Evolutionary conservation across 92 coral and sea anemone genomes (phyloP).

Genomic region (Porites cylindrica): DNA sequence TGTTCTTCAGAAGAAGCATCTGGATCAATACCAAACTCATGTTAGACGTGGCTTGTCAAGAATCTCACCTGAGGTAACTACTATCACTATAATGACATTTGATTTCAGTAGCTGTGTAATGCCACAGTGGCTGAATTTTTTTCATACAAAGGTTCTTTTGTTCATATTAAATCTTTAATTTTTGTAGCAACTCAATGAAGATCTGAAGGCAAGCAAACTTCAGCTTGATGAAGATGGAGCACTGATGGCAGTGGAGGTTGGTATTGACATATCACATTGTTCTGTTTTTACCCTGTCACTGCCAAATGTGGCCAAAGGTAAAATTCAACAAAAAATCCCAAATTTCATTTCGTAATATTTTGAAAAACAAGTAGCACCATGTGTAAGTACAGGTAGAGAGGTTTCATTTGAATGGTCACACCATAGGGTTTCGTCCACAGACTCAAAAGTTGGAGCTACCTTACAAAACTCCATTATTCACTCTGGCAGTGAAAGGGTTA

Average conservation of each 20-base stretch:
- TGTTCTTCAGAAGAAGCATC: constrained; percentile 85
- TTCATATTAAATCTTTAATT: not conserved
- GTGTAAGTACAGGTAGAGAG: too few species aligned
- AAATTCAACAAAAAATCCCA: too few species aligned
- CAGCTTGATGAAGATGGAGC: constrained; percentile 90
- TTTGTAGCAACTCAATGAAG: constrained; percentile 85
- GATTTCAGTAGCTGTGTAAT: not conserved
- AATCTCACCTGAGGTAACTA: constrained; percentile 85
- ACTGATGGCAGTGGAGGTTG: constrained; percentile 68
- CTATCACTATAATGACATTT: not conserved
- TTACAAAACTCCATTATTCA: too few species aligned
- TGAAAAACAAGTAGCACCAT: too few species aligned
- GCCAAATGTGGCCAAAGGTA: too few species aligned
- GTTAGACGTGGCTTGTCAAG: constrained; percentile 91
- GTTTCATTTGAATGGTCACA: too few species aligned
- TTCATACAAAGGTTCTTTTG: not conserved
- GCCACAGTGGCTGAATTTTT: too few species aligned
- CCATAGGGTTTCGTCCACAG: too few species aligned
- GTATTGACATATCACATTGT: not conserved
- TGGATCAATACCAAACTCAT: constrained; percentile 84
- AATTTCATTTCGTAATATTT: too few species aligned
- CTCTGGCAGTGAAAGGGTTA: not conserved
- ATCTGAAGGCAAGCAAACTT: constrained; percentile 76
- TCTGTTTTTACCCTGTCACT: not conserved
- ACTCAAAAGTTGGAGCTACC: too few species aligned